Evolutionary conservation across 2,888 invertebrate genomes (phyloP), one percentile per base, ranked within the genome.

Genomic region (Tanaodytes sp.): DNA sequence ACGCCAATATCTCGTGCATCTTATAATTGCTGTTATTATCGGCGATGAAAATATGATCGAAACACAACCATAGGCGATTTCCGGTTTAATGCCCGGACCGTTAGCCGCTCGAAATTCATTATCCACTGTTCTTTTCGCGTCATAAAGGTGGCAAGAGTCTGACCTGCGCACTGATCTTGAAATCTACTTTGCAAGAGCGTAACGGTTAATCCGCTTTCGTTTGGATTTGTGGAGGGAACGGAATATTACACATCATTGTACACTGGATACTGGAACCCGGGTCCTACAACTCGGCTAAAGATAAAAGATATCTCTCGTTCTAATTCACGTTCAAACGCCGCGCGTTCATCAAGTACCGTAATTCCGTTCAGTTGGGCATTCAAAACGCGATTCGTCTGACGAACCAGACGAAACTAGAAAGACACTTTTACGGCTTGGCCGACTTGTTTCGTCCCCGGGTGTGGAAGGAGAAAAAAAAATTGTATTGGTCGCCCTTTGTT

Each of bases 121-220:
- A 62, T 40, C 19, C 42, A 9, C 9, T 39, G 43, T 6, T 31
- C 27, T 57, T 64, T 46, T 61, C 33, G 27, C 40, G 31, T 59
- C 58, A 40, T 59, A 72, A 67, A 71, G 40, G 48, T 48, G 59
- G 57, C 54, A 64, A 36, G 58, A 54, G 49, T 46, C 36, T 64
- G 67, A 69, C 70, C 63, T 45, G 59, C 46, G 43, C 57, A 37
- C 55, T 64, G 69, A 70, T 67, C 64, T 67, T 72, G 45, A 67
- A 70, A 70, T 66, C 68, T 48, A 43, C 66, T 71, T 65, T 43
- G 55, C 52, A 40, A 19, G n/a, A 18, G 43, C 2, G 30, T 66
- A 66, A 66, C 66, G 49, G 66, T 63, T 71, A 55, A 55, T 33
- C 57, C 39, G 57, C 57, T 57, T 57, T 57, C 57, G 39, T 49